Evolutionary conservation across 1,140 invertebrate genomes (phyloP), one percentile per base, ranked within the genome.

Genomic region (Thaumatotibia leucotreta): DNA sequence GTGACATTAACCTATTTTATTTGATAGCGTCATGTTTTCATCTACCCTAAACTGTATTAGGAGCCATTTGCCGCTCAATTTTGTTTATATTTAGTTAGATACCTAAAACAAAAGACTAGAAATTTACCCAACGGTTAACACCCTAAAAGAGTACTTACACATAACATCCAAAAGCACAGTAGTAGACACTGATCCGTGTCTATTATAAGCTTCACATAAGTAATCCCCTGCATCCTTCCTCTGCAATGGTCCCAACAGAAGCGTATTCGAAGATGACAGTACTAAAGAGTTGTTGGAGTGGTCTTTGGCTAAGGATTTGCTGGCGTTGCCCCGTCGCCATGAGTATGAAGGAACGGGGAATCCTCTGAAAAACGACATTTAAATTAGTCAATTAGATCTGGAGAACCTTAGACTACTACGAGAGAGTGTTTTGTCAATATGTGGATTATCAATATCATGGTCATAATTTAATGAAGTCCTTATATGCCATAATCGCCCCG

Each of bases 171-270:
- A 92, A 67, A 92, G 92, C 11, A 94, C 93, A 8, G 93, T 92
- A 6, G 93, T 93, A 52, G 92, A 93, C 33, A 92, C 92, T 54
- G 91, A 92, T 23, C 96, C 96, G 77, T 97, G 96, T 63, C 93
- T 91, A 86, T 97, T 97, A 67, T 88, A 92, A 0, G 96, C 96
- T 68, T 95, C 93, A 79, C 96, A 97, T 20, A 93, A 88, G 81
- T 97, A 97, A 31, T 93, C 93, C 0, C 96, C 96, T 24, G 93
- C 93, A 70, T 94, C 93, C 2, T 92, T 88, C 45, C 94, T 87
- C n/a, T 92, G 86, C 45, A 95, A 92, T 0, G 92, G 88, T 5
- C 79, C 78, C 35, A 86, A 69, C 0, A 83, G 72, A 1, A 90
- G 69, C 0, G 80, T 78, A 75, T 77, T 82, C 0, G 83, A 81